Percentiles rank a stretch among this genome's conserved stretches.
Conservation (phyloP, 2,888 invertebrate genomes). For the Congeria kusceri region DNA sequence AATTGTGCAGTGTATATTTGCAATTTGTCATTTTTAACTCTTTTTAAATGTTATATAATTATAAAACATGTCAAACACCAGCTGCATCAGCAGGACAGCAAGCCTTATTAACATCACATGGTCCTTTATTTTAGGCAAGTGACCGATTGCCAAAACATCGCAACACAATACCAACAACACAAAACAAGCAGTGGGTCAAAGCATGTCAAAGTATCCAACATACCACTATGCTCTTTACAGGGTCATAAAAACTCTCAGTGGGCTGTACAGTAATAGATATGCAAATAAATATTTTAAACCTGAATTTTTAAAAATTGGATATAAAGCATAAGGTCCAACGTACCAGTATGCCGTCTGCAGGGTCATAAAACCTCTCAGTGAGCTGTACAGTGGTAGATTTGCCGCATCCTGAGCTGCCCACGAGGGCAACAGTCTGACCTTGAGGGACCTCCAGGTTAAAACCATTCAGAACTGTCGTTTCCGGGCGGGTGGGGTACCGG, state of each 20-base stretch:
- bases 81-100: too few species aligned
- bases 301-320: too few species aligned
- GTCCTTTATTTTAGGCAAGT: too few species aligned
- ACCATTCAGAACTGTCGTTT: slow-evolving; percentile 82
- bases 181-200: too few species aligned
- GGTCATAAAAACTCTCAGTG: slow-evolving; percentile 84
- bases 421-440: slow-evolving; percentile 84
- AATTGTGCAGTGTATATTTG: too few species aligned
- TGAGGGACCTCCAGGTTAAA: slow-evolving; percentile 82
- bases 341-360: slow-evolving; percentile 79
- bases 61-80: too few species aligned
- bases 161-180: too few species aligned
- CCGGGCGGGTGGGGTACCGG: slow-evolving; percentile 82
- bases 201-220: slow-evolving; percentile 4
- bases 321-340: slow-evolving; percentile 10
- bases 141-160: too few species aligned
- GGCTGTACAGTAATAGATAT: slow-evolving; percentile 84
- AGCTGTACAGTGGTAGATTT: slow-evolving; percentile 84
- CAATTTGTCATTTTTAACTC: too few species aligned
- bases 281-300: slow-evolving; percentile 57
- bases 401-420: slow-evolving; percentile 84
- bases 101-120: too few species aligned
- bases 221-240: slow-evolving; percentile 78
- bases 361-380: slow-evolving; percentile 84
- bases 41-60: too few species aligned